Evolutionary conservation across 2,888 invertebrate genomes (phyloP), one percentile per base, ranked within the genome.

Genomic region (Boloria selene): DNA sequence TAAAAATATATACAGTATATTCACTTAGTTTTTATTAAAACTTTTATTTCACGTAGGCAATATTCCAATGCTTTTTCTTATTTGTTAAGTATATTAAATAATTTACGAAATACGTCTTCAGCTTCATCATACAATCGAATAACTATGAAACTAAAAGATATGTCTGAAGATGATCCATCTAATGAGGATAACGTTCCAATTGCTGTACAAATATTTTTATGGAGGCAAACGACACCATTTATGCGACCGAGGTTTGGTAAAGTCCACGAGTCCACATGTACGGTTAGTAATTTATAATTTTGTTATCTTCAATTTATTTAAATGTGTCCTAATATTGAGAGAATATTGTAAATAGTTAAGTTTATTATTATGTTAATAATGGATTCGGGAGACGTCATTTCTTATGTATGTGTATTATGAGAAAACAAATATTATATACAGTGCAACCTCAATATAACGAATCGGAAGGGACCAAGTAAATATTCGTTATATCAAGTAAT

Each of bases 151-250:
- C 73, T 79, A 58, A 87, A 83, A 68, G 88, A 87, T 14, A 75
- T 79, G 67, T 65, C 78, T 0, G 92, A 91, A 78, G 96, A 96
- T 75, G 95, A 94, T 75, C 93, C 94, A 49, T 93, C 94, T 76
- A 94, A 94, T 73, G 97, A 97, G 78, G 95, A 96, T 79, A 94
- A 95, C 64, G 93, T 99, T 70, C 99, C 99, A 0, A 96, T 99
- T 71, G 97, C 99, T 1, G 97, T 99, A 68, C 99, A 99, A 90
- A 97, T 98, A 78, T 99, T 98, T 90, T 94, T 99, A 70, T 99
- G 99, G 99, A 94, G 97, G 77, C 98, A 99, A 93, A 97, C 98
- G 72, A 98, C 99, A 72, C 99, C 99, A 13, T 99, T 99, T 85
- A 97, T 99, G 67, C 94, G 98, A 74, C 98, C 98, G 13, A 97